Conservation (phyloP, 2,113 vertebrate genomes). For the Silurus glanis region DNA sequence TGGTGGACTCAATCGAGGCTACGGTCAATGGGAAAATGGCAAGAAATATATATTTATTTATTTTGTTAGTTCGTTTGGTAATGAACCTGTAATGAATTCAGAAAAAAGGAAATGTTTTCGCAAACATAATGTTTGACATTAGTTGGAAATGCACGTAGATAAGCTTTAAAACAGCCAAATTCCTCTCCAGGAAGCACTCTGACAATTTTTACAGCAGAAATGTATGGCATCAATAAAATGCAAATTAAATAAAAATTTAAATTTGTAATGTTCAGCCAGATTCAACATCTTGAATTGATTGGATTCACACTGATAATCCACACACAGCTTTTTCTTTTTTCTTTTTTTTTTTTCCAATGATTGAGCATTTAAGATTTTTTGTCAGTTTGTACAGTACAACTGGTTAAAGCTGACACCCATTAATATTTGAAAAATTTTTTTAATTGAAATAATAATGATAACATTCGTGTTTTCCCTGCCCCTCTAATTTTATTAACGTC, state of each 20-base stretch:
- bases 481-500: background rate
- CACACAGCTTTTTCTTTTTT: too few relatives aligned
- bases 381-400: background rate
- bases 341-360: too few relatives aligned
- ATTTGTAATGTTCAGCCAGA: too few relatives aligned
- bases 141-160: background rate
- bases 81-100: background rate
- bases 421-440: background rate
- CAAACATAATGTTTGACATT: background rate
- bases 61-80: background rate
- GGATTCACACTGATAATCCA: too few relatives aligned
- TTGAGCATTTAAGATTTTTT: too few relatives aligned
- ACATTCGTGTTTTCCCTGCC: background rate
- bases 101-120: background rate
- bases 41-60: conserved; percentile 45
- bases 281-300: too few relatives aligned
- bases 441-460: background rate
- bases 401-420: background rate
- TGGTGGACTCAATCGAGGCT: conserved; percentile 91
- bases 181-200: background rate
- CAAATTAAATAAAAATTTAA: background rate
- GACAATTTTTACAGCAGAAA: background rate
- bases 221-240: too few relatives aligned
- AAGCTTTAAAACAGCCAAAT: background rate
- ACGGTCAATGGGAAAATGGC: conserved; percentile 92